These are phyloP conservation scores for Popillia japonica DNA, from an alignment of 1,140 invertebrate species.

Conservation along the genomic window DNA sequence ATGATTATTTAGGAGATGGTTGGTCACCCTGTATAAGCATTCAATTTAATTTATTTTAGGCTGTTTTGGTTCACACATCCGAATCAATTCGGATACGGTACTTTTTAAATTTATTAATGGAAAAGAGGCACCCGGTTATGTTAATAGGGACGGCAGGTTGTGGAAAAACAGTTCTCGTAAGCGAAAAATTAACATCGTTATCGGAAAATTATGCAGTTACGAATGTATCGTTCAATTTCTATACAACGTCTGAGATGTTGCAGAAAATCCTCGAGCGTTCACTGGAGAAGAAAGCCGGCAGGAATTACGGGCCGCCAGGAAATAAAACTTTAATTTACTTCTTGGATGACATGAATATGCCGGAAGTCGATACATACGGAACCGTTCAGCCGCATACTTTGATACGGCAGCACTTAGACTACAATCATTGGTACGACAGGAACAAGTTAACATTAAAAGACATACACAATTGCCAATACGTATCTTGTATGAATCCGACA, in stretches of 20 bases:
- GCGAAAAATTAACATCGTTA: conserved; percentile 83
- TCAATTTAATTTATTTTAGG: conserved; percentile 63
- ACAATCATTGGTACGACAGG: conserved; percentile 95
- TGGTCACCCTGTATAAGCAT: background rate
- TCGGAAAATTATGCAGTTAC: conserved; percentile 88
- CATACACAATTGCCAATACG: conserved; percentile 96
- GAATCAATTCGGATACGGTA: conserved; percentile 91
- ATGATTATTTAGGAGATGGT: background rate
- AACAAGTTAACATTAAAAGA: conserved; percentile 92
- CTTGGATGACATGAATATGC: conserved; percentile 98
- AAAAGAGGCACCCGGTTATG: conserved; percentile 90
- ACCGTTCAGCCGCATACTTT: conserved; percentile 96
- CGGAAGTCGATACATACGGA: conserved; percentile 90
- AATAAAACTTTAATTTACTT: conserved; percentile 96
- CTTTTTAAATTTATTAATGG: conserved; percentile 91
- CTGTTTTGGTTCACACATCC: conserved; percentile 90
- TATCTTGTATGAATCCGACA: conserved; percentile 97
- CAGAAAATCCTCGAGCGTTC: conserved; percentile 95
- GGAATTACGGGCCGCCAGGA: conserved; percentile 94
- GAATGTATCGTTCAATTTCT: conserved; percentile 96
- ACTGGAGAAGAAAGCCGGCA: conserved; percentile 96
- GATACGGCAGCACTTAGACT: conserved; percentile 94
- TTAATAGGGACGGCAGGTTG: conserved; percentile 90
- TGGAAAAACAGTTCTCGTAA: conserved; percentile 89
- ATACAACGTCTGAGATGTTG: conserved; percentile 95